Evolutionary conservation across 2,113 vertebrate genomes (phyloP), one percentile per base, ranked within the genome.

Genomic region (Ranitomeya imitator): DNA sequence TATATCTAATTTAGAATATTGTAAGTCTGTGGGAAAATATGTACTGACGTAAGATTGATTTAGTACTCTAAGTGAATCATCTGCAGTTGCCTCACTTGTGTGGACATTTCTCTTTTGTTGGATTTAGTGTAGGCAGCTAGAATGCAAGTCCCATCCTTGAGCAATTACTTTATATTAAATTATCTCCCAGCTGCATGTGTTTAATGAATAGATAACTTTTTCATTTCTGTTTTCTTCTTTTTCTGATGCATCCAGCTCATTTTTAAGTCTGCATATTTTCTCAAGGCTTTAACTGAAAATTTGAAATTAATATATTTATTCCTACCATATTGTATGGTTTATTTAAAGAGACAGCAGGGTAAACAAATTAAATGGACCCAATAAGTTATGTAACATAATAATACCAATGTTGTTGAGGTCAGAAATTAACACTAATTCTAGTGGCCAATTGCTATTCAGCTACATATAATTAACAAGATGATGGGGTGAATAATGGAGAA

Each of bases 1-100:
- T 4, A 85, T 90, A 93, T 93, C 92, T 93, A 93, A 87, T 87
- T 81, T 87, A 73, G 23, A 73, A 73, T 87, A 21, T 54, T 73
- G 79, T 73, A 82, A 87, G 79, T 71, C 79, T 87, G 86, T 82
- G 65, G 85, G 78, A 83, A 88, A 88, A 88, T 83, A 76, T 83
- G 79, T 54, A 63, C 21, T 84, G 65, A 88, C 51, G 45, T 78
- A 84, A 54, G 87, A 51, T 88, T 84, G 80, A 67, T 78, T 57
- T 76, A 88, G 77, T 84, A 67, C 81, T 55, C 63, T 78, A 77
- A 84, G 59, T 78, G 87, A 83, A 78, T 84, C 71, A 84, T 84
- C 57, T 67, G 73, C 81, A 78, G 87, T 63, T 78, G 73, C 78
- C 21, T 88, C 18, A 67, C 74, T 67, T 69, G 37, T 78, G 23